phyloP scores from a whole-genome alignment of 2,888 invertebrate species.

The Drosophila kanekoi region DNA sequence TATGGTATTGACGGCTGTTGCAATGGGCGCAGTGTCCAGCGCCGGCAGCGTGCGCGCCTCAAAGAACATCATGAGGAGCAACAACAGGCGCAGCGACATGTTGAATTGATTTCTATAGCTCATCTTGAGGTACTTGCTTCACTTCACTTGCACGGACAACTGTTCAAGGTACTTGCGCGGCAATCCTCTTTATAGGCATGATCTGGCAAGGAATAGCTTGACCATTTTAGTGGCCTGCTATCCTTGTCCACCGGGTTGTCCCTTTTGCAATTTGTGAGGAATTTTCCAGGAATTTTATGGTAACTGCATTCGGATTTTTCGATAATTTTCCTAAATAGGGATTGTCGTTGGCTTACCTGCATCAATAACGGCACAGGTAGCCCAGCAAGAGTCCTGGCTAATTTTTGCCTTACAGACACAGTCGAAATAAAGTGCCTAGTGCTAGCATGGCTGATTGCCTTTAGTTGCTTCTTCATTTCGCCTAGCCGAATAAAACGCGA shows the following conservation, averaged over 20 bases:
- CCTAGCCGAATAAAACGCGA: not conserved
- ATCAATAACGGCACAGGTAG: conserved; percentile 47
- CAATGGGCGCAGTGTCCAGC: conserved; percentile 42
- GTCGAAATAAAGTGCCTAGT: conserved; percentile 41
- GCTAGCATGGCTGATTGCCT: not conserved
- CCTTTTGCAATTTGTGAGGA: conserved; percentile 41
- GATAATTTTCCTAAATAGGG: conserved; percentile 31
- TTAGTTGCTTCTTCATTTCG: not conserved
- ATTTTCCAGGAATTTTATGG: conserved; percentile 57
- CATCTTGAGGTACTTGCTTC: conserved; percentile 42
- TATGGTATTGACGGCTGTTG: conserved; percentile 47
- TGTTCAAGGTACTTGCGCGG: conserved; percentile 7
- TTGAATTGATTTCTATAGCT: conserved; percentile 26
- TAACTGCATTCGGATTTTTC: conserved; percentile 26
- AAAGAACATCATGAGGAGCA: conserved; percentile 39
- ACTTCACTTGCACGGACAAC: conserved; percentile 28
- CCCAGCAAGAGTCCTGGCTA: conserved; percentile 29
- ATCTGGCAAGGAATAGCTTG: not conserved
- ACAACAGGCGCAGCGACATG: conserved; percentile 26
- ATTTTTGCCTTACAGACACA: conserved; percentile 37
- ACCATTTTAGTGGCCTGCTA: conserved; percentile 21
- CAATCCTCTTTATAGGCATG: conserved; percentile 38
- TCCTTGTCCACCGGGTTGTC: conserved; percentile 9
- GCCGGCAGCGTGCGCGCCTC: conserved; percentile 51
- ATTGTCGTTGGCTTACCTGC: conserved; percentile 51